Percentiles rank a stretch among this genome's conserved stretches.
Evolutionary conservation across 2,888 invertebrate species (phyloP).

Genomic region (Hyalella azteca): DNA sequence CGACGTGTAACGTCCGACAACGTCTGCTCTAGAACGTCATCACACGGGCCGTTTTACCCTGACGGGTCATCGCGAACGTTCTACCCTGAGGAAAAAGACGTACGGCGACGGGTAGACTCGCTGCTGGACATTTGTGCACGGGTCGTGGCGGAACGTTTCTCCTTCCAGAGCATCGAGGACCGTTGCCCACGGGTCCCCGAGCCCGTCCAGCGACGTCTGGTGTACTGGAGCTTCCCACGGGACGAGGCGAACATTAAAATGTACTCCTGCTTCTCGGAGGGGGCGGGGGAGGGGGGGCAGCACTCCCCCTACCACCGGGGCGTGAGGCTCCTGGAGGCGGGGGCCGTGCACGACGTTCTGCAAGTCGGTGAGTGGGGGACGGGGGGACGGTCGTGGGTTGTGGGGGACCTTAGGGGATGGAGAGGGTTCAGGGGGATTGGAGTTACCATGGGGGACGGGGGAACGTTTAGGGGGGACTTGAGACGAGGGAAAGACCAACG

Average conservation of each 20-base stretch:
- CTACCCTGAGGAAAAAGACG: neutral
- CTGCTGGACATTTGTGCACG: slow-evolving; percentile 83
- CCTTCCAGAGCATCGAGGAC: slow-evolving; percentile 85
- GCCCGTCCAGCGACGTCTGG: slow-evolving; percentile 84
- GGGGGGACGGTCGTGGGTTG: neutral
- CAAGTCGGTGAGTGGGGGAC: slow-evolving; percentile 79
- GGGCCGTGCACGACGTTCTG: slow-evolving; percentile 82
- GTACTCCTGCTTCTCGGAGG: slow-evolving; percentile 79
- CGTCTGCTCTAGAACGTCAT: neutral
- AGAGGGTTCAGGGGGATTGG: neutral
- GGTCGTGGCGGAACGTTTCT: slow-evolving; percentile 82
- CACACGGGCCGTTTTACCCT: neutral
- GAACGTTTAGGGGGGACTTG: too few relatives aligned
- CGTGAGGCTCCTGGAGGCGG: slow-evolving; percentile 80
- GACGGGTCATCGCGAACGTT: neutral
- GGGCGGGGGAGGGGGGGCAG: slow-evolving; percentile 67
- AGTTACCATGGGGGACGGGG: neutral
- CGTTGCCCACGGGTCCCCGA: slow-evolving; percentile 86
- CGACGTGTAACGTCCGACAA: too few relatives aligned
- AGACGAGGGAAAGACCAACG: too few relatives aligned
- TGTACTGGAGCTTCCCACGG: slow-evolving; percentile 87
- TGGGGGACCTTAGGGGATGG: neutral
- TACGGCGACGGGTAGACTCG: slow-evolving; percentile 69
- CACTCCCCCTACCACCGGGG: slow-evolving; percentile 86
- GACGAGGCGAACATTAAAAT: slow-evolving; percentile 87